phyloP scores from a whole-genome alignment of 2,797 vertebrate genomes.

The Echeneis naucrates region DNA sequence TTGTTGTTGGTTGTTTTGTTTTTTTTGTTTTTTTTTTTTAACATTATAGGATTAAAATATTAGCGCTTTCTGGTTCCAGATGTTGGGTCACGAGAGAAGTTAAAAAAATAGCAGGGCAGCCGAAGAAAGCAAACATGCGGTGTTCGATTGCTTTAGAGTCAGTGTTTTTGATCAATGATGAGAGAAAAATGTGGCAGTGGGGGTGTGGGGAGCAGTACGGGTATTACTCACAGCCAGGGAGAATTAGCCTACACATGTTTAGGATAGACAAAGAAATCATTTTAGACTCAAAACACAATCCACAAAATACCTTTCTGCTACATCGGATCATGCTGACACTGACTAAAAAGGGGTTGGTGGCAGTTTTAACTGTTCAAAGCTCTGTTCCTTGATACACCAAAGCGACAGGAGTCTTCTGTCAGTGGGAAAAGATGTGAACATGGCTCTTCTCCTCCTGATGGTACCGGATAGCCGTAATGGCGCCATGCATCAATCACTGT shows the following conservation, averaged over 20 bases:
- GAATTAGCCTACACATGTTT: slow-evolving; percentile 16
- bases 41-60: slow-evolving; percentile 22
- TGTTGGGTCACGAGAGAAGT: neutral
- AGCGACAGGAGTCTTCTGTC: slow-evolving; percentile 29
- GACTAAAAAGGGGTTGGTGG: slow-evolving; percentile 4
- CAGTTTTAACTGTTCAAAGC: slow-evolving; percentile 10
- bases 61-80: slow-evolving; percentile 18
- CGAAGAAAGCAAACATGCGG: slow-evolving; percentile 26
- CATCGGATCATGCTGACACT: slow-evolving; percentile 18
- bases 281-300: slow-evolving; percentile 27
- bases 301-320: slow-evolving; percentile 21
- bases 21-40: slow-evolving; percentile 3
- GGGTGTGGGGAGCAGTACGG: slow-evolving; percentile 21
- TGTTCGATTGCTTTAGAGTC: slow-evolving; percentile 36
- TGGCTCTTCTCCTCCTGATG: slow-evolving; percentile 43
- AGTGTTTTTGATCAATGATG: slow-evolving; percentile 24
- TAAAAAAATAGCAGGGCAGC: slow-evolving; percentile 7
- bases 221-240: slow-evolving; percentile 40
- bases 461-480: slow-evolving; percentile 21
- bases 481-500: slow-evolving; percentile 50
- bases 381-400: slow-evolving; percentile 22
- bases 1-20: neutral
- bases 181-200: slow-evolving; percentile 9
- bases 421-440: neutral
- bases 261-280: slow-evolving; percentile 14